phyloP scores from a whole-genome alignment of 2,797 vertebrate species.

The Bufotes viridis region DNA sequence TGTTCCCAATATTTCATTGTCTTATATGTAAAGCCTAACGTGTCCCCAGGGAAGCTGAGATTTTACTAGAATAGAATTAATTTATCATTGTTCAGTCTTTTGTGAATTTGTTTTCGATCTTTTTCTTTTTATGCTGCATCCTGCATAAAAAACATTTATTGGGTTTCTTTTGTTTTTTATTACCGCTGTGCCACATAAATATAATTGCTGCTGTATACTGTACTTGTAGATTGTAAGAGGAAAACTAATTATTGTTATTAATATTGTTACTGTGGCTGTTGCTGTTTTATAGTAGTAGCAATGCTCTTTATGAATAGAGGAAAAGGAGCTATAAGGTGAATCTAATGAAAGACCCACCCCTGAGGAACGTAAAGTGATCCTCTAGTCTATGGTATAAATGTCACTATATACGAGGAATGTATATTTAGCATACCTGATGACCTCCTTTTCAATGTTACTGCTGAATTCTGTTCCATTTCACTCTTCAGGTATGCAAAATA shows the following conservation, averaged over 20 bases:
- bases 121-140: constrained; percentile 7
- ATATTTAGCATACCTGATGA: too few species aligned
- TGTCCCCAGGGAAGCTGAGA: constrained; percentile 37
- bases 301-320: background rate
- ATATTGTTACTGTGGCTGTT: background rate
- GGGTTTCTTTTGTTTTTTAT: background rate
- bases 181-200: background rate
- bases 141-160: background rate
- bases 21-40: constrained; percentile 44
- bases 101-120: background rate
- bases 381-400: too few species aligned
- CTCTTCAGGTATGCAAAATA: too few species aligned
- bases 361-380: background rate
- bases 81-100: constrained; percentile 34
- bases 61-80: constrained; percentile 26
- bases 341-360: background rate
- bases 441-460: too few species aligned
- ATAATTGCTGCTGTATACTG: background rate
- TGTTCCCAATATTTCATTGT: constrained; percentile 45
- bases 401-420: too few species aligned
- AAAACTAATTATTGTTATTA: background rate
- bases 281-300: background rate
- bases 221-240: background rate
- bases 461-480: too few species aligned
- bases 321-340: background rate